Evolutionary conservation across 1,140 invertebrate genomes (phyloP).

Genomic region (Saccostrea cuccullata): DNA sequence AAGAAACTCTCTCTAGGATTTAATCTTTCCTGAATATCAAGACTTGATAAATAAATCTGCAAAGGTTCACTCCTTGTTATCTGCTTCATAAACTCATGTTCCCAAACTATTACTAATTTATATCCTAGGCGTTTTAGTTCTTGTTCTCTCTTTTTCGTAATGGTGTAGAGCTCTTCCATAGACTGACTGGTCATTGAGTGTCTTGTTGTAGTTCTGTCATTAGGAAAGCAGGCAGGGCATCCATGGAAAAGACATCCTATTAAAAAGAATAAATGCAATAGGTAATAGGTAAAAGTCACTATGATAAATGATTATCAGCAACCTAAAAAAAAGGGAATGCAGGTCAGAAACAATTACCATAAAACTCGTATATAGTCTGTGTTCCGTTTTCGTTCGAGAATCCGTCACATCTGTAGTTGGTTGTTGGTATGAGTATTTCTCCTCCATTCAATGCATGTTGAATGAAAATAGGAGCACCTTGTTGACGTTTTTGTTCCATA

Average conservation of each 20-base stretch:
- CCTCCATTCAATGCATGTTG: constrained; percentile 39
- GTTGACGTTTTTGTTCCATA: constrained; percentile 24
- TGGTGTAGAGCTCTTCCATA: constrained; percentile 55
- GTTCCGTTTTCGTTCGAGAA: not conserved
- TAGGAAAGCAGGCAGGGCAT: constrained; percentile 52
- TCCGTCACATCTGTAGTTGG: constrained; percentile 48
- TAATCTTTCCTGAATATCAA: constrained; percentile 47
- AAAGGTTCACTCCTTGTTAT: constrained; percentile 9
- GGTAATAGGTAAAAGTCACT: not conserved
- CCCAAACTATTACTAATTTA: constrained; percentile 46
- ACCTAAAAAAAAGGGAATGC: not conserved
- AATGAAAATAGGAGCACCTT: not conserved
- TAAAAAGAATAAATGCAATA: not conserved
- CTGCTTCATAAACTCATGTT: constrained; percentile 45
- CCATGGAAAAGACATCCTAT: constrained; percentile 58
- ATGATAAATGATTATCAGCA: too few relatives aligned
- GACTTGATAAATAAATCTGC: not conserved
- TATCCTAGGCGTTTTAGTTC: constrained; percentile 38
- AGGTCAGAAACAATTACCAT: not conserved
- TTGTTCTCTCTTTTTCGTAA: constrained; percentile 46
- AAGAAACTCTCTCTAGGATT: constrained; percentile 53
- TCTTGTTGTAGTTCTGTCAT: not conserved
- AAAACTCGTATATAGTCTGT: constrained; percentile 42
- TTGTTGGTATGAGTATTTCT: constrained; percentile 34
- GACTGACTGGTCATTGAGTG: constrained; percentile 33